Evolutionary conservation across 2,888 invertebrate species (phyloP).

Genomic region (Frankliniella intonsa): DNA sequence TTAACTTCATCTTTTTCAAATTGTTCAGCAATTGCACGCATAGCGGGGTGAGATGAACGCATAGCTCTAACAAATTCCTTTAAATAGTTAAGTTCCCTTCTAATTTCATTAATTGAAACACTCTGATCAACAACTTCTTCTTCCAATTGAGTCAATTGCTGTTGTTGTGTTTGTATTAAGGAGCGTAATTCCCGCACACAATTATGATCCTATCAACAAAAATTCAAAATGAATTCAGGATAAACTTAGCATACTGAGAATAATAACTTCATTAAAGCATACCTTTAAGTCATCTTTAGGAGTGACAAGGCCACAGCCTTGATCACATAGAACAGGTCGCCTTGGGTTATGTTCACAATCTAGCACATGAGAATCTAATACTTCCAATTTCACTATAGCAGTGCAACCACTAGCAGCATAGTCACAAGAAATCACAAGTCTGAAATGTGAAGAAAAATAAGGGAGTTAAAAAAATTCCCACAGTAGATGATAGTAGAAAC

Average conservation of each 20-base stretch:
- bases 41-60: slow-evolving; percentile 85
- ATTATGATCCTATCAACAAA: slow-evolving; percentile 66
- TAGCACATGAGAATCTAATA: slow-evolving; percentile 74
- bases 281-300: slow-evolving; percentile 89
- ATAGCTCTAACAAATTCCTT: slow-evolving; percentile 93
- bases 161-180: slow-evolving; percentile 78
- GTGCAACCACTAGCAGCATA: slow-evolving; percentile 84
- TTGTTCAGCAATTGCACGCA: slow-evolving; percentile 87
- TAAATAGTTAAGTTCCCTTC: slow-evolving; percentile 78
- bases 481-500: background rate
- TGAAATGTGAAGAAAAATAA: slow-evolving; percentile 42
- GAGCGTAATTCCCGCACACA: slow-evolving; percentile 84
- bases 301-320: slow-evolving; percentile 88
- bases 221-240: background rate
- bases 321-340: slow-evolving; percentile 86
- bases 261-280: background rate
- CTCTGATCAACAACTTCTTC: slow-evolving; percentile 81
- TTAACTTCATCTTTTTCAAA: slow-evolving; percentile 92
- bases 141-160: slow-evolving; percentile 79
- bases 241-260: background rate
- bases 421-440: slow-evolving; percentile 86
- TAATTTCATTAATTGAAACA: slow-evolving; percentile 82
- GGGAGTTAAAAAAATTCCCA: background rate
- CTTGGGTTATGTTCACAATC: slow-evolving; percentile 95
- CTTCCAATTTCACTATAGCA: slow-evolving; percentile 79